Conservation (phyloP, 2,797 vertebrate species). For the Morus bassanus region DNA sequence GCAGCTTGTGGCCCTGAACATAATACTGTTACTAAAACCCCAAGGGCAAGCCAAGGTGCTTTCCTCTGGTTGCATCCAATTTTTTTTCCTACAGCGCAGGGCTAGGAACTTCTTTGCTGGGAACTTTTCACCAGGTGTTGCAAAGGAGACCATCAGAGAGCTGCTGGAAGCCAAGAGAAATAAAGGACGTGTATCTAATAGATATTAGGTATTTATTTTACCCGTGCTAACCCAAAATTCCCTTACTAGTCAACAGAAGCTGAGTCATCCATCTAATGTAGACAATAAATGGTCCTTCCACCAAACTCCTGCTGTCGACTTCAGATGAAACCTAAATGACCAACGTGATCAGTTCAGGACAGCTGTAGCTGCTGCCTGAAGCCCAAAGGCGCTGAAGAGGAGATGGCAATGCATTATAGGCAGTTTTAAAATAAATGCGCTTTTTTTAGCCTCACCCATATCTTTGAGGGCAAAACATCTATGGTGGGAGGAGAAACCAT, state of each 20-base stretch:
- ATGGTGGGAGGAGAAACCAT: neutral
- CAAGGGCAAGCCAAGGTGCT: neutral
- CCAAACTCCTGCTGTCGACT: neutral
- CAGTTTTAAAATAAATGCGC: neutral
- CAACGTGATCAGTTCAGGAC: neutral
- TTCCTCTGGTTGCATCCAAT: neutral
- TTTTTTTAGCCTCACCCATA: neutral
- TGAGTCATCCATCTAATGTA: too few relatives aligned
- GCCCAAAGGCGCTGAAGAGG: neutral
- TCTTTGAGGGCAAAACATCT: neutral
- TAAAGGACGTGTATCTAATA: rapidly evolving
- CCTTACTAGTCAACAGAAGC: too few relatives aligned
- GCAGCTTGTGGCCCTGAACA: neutral
- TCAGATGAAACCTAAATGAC: neutral
- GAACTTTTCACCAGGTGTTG: neutral
- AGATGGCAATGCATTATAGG: neutral
- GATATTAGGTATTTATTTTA: neutral
- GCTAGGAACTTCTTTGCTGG: neutral
- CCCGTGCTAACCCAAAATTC: neutral
- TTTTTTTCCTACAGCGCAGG: neutral
- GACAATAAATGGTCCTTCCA: neutral
- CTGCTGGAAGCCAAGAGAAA: neutral
- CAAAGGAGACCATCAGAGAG: neutral
- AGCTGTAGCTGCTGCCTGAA: neutral
- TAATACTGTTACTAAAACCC: neutral